Evolutionary conservation across 2,888 invertebrate species (phyloP).

Genomic region (Augiades crinisus): DNA sequence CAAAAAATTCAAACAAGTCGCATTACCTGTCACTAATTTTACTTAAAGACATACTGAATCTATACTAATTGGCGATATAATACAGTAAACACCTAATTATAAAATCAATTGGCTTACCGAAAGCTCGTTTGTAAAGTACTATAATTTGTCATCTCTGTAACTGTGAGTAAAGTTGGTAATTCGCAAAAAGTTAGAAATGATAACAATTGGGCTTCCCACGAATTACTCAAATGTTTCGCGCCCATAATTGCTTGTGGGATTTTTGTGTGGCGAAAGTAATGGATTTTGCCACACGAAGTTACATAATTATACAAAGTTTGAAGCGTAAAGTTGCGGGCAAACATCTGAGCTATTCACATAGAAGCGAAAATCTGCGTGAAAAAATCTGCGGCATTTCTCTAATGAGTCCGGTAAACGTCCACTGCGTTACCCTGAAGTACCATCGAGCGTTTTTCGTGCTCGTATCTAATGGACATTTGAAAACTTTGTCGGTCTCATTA

Average conservation of each 20-base stretch:
- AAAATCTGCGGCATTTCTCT: constrained; percentile 23
- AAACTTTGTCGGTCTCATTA: constrained; percentile 3
- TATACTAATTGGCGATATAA: no score
- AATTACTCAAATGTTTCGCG: background rate
- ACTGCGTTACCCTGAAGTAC: constrained; percentile 1
- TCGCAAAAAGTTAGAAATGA: no score
- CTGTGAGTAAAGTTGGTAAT: background rate
- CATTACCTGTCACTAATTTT: no score
- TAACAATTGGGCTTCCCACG: background rate
- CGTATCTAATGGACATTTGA: constrained; percentile 19
- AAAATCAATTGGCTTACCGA: no score
- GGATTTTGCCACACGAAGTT: constrained; percentile 2
- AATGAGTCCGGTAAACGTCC: constrained; percentile 23
- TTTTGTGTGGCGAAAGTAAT: constrained; percentile 4
- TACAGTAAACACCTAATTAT: no score
- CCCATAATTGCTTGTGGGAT: constrained; percentile 19
- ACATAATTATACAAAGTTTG: constrained; percentile 16
- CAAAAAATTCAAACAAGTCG: no score
- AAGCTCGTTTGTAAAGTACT: no score
- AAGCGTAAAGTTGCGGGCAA: constrained; percentile 18
- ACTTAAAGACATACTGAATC: no score
- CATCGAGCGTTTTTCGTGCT: background rate
- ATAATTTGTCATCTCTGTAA: no score
- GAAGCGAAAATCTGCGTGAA: constrained; percentile 21
- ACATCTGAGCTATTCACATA: constrained; percentile 12